Evolutionary conservation across 2,888 invertebrate genomes (phyloP).

Genomic region (Carpatolechia fugitivella): DNA sequence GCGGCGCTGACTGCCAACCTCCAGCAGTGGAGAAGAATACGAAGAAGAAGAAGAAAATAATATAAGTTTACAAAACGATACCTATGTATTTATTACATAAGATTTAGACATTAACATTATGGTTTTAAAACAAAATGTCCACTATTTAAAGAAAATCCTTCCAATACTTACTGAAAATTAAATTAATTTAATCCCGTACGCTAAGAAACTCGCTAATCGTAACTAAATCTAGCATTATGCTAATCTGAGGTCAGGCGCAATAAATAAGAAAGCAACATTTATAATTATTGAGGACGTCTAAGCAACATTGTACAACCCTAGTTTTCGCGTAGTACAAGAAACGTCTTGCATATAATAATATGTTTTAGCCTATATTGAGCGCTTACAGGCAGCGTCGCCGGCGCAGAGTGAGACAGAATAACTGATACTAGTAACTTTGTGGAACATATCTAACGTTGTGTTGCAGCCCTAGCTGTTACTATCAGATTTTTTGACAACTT

Average conservation of each 20-base stretch:
- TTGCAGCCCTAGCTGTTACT: background rate
- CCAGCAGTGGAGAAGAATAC: no score
- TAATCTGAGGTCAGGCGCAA: conserved; percentile 9
- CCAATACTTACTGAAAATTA: background rate
- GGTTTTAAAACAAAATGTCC: no score
- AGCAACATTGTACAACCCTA: conserved; percentile 58
- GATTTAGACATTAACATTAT: no score
- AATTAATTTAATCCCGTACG: background rate
- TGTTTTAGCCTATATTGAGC: conserved; percentile 78
- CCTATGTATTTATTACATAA: no score
- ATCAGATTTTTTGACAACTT: background rate
- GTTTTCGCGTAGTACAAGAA: conserved; percentile 74
- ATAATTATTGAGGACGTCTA: conserved; percentile 15
- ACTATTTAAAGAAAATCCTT: no score
- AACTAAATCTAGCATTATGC: conserved; percentile 4
- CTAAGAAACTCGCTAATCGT: background rate
- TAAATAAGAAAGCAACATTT: conserved; percentile 15
- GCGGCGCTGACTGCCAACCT: no score
- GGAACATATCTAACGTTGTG: background rate
- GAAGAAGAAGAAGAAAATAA: no score
- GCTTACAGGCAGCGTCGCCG: conserved; percentile 54
- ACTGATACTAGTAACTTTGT: conserved; percentile 25
- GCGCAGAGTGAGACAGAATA: conserved; percentile 37
- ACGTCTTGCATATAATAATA: conserved; percentile 80
- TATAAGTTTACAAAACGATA: no score